Percentiles rank a stretch among this genome's conserved stretches.
phyloP scores from a whole-genome alignment of 2,888 invertebrate species.

The Molorchus minor region DNA sequence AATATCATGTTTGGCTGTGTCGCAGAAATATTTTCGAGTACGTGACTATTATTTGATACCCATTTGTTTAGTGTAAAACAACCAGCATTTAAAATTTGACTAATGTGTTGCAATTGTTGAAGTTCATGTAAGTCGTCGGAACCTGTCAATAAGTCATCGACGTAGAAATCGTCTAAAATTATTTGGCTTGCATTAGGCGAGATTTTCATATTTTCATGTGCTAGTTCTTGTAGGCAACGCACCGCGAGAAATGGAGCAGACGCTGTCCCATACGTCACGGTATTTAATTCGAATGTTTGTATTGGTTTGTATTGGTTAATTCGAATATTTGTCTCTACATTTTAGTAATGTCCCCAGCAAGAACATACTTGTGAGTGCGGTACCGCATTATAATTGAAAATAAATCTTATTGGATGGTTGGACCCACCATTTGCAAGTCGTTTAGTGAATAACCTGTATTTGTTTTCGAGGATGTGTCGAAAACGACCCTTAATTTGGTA shows the following conservation, averaged over 20 bases:
- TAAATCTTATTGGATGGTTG: background rate
- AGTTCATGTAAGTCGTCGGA: background rate
- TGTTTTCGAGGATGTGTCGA: background rate
- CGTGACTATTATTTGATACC: background rate
- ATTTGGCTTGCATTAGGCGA: background rate
- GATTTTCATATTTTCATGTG: background rate
- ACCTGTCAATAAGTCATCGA: slow-evolving; percentile 3
- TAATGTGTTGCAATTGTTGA: background rate
- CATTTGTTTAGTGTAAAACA: background rate
- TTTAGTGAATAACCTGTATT: background rate
- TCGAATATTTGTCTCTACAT: background rate
- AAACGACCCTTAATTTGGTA: slow-evolving; percentile 29
- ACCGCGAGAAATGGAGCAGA: background rate
- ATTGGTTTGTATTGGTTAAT: background rate
- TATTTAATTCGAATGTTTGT: background rate
- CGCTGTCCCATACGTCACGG: background rate
- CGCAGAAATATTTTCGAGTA: background rate
- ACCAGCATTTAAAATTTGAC: background rate
- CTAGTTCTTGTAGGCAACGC: background rate
- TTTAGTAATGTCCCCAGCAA: background rate
- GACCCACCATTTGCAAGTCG: background rate
- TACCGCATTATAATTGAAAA: background rate
- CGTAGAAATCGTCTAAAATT: slow-evolving; percentile 1
- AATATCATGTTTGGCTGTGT: background rate
- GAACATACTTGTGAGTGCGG: background rate